Percentiles rank a stretch among this genome's conserved stretches.
These are phyloP conservation scores for Argentina silus DNA, from an alignment of 2,797 vertebrate genomes.

Conservation along the genomic window DNA sequence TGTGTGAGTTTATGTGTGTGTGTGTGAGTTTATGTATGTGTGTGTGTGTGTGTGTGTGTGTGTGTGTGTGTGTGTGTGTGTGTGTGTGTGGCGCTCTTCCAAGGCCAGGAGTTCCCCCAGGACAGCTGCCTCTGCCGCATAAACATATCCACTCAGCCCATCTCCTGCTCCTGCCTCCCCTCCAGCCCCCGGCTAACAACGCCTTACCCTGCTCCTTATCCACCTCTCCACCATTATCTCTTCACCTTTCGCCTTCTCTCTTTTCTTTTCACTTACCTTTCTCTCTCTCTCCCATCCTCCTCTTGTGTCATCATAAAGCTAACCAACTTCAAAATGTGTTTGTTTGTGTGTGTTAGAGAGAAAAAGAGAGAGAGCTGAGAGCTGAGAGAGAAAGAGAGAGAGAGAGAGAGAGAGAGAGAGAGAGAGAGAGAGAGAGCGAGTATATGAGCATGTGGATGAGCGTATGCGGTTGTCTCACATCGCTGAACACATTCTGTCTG, in stretches of 20 bases:
- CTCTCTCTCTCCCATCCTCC: not conserved
- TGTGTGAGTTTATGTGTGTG: not conserved
- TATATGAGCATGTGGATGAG: not conserved
- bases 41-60: conserved; percentile 16
- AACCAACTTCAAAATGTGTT: not conserved
- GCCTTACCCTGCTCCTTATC: conserved; percentile 4
- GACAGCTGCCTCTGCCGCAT: conserved; percentile 14
- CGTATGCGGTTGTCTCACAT: not conserved
- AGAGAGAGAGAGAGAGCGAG: not conserved
- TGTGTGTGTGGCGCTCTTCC: conserved; percentile 7
- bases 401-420: not conserved
- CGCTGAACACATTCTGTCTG: not conserved
- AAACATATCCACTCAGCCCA: conserved; percentile 7
- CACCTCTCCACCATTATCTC: not conserved
- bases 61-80: conserved; percentile 4
- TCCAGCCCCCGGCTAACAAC: not conserved
- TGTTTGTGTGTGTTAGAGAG: not conserved
- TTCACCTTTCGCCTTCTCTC: not conserved
- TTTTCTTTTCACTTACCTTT: not conserved
- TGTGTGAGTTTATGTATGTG: conserved; percentile 6
- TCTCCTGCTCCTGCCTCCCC: not conserved
- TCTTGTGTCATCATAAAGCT: not conserved
- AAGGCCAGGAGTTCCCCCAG: conserved; percentile 13
- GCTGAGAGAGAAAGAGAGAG: not conserved
- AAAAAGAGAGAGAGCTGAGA: not conserved